Base-by-base conservation (phyloP, 30 jellyfish, hydroid and myxozoan species). In the Aurelia coerulea region DNA sequence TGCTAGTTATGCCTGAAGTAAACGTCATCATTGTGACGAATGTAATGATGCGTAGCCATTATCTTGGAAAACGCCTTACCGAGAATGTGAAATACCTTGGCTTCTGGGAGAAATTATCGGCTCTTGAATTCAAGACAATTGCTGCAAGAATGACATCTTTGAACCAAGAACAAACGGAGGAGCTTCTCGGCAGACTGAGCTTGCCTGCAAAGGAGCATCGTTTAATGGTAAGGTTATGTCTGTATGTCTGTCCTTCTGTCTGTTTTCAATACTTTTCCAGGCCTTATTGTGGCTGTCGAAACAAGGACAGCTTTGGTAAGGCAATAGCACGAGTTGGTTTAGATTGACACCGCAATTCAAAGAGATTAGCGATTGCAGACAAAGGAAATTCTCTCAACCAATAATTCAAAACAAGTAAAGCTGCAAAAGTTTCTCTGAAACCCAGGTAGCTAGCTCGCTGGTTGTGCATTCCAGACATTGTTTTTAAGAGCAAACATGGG, bases 61-160 rank as follows among this genome's bases (percentile, higher is more conserved):
- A 17, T 49, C 91, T 88, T n/a, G 86, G 78, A 10, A 62, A 88
- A 53, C 52, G 56, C 49, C 51, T 88, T 62, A 56, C 90, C 18
- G 96, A 88, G 58, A 79, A 88, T 39, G 83, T 74, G 65, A 76
- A 78, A 33, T 71, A 39, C 58, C 39, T 88, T 33, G 96, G 96
- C 13, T 74, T 88, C 62, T 88, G 96, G 96, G 90, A 79, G 56
- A 70, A 75, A 16, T 49, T 88, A 10, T 68, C 84, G 10, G 35
- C 81, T 12, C 88, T 88, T 23, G 91, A 84, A 16, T 88, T 88
- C 83, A 78, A 88, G 67, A 88, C 91, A 6, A 78, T 77, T 4
- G 96, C 83, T 7, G 87, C 90, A 31, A 54, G 96, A 71, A 88
- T 88, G 96, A 88, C 96, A 72, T 62, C 96, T 14, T 87, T 88